These are phyloP conservation scores for Diaphora mendica DNA, from an alignment of 2,888 invertebrate genomes.

Conservation along the genomic window DNA sequence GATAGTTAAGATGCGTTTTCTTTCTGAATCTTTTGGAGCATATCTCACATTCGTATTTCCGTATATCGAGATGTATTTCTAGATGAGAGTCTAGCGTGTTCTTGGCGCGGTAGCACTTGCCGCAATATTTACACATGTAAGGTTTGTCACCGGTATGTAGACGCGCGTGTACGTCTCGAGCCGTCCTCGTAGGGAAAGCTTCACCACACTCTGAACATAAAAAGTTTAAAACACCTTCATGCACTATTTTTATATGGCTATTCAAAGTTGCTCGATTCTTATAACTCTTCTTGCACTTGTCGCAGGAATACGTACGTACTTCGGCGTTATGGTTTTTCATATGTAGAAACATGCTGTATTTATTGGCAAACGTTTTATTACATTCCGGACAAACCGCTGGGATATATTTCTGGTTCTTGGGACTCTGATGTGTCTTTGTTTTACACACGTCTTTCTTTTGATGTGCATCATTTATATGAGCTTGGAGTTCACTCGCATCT, in stretches of 20 bases:
- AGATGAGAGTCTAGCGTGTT: conserved; percentile 68
- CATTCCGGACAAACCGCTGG: conserved; percentile 82
- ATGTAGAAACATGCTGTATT: conserved; percentile 81
- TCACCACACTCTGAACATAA: conserved; percentile 80
- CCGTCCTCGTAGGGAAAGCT: conserved; percentile 75
- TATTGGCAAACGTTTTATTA: conserved; percentile 78
- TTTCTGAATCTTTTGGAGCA: conserved; percentile 74
- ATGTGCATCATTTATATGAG: conserved; percentile 54
- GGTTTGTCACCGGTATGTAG: conserved; percentile 81
- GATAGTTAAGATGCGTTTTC: conserved; percentile 72
- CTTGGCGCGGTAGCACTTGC: conserved; percentile 66
- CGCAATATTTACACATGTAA: conserved; percentile 76
- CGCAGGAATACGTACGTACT: conserved; percentile 61
- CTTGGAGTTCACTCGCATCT: conserved; percentile 38
- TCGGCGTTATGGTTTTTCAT: conserved; percentile 69
- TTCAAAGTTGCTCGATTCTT: conserved; percentile 75
- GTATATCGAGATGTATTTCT: conserved; percentile 67
- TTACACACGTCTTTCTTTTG: conserved; percentile 24
- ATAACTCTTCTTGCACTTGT: conserved; percentile 78
- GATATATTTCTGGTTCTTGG: conserved; percentile 66
- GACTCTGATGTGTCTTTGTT: conserved; percentile 41
- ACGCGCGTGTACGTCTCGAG: conserved; percentile 74
- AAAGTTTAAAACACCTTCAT: conserved; percentile 75
- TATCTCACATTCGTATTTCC: conserved; percentile 65
- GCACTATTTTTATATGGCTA: conserved; percentile 74